Evolutionary conservation across 2,113 vertebrate species (phyloP).

Genomic region (Anhinga rufa): DNA sequence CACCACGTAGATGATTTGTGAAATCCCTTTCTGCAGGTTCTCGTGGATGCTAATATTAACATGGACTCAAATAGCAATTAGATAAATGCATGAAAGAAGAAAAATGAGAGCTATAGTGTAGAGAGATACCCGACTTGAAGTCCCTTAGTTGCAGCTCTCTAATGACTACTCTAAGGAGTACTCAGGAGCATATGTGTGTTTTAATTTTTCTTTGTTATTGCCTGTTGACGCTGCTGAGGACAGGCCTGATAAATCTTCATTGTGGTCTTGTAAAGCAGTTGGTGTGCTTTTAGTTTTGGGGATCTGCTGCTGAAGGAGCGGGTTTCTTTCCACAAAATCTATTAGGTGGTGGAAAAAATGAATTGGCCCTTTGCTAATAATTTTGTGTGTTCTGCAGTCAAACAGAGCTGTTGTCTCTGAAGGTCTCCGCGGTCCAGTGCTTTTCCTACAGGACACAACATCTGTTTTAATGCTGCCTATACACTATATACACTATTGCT

Average conservation of each 20-base stretch:
- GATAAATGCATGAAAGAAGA: background rate
- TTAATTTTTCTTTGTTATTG: background rate
- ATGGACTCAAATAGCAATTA: background rate
- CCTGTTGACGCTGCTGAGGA: background rate
- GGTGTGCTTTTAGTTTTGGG: background rate
- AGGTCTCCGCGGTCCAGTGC: background rate
- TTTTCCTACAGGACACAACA: background rate
- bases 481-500: too few relatives aligned
- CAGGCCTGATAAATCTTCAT: too few relatives aligned
- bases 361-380: background rate
- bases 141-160: background rate
- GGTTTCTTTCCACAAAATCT: background rate
- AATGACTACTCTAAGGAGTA: background rate
- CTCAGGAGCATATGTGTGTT: background rate
- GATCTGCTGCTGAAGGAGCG: background rate
- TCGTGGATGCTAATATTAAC: background rate
- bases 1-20: fast-evolving
- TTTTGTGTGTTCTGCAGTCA: background rate
- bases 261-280: background rate
- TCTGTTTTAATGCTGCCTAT: background rate
- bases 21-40: background rate
- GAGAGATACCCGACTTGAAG: too few relatives aligned
- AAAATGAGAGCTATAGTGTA: background rate
- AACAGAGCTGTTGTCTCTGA: background rate
- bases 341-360: background rate